Percentiles rank a stretch among this genome's conserved stretches.
Conservation (phyloP, 2,113 vertebrate genomes). For the Hyaena hyaena region DNA sequence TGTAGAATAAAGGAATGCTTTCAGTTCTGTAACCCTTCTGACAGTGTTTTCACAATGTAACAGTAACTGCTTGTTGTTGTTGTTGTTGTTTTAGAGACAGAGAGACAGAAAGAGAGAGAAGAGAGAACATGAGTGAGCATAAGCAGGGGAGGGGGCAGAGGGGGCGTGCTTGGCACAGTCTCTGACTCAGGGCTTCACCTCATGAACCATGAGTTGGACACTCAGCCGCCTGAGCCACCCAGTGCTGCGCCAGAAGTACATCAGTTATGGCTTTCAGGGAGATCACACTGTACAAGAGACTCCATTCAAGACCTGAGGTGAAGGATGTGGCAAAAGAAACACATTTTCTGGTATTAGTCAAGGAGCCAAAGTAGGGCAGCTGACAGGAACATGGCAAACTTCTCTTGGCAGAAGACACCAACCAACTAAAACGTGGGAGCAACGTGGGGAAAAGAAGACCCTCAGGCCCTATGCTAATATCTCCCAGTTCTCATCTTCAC, state of each 20-base stretch:
- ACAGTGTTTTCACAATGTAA: background rate
- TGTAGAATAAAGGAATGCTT: conserved; percentile 22
- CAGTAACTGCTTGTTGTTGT: background rate
- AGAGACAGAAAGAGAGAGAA: too few species aligned
- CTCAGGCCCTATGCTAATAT: background rate
- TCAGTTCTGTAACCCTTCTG: conserved; percentile 12
- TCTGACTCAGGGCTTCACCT: too few species aligned
- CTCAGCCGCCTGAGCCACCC: too few species aligned
- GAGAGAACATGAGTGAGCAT: too few species aligned
- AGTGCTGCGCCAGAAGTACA: background rate
- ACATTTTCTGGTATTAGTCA: background rate
- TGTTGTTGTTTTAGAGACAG: too few species aligned
- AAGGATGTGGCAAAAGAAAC: background rate
- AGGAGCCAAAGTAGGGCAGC: background rate
- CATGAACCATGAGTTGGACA: too few species aligned
- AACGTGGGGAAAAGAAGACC: background rate
- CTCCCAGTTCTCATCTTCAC: background rate
- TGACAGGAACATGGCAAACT: background rate
- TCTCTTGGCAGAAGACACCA: background rate
- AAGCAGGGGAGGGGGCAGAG: too few species aligned
- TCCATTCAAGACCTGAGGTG: background rate
- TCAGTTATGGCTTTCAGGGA: background rate
- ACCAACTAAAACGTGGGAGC: too few species aligned
- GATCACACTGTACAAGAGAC: background rate
- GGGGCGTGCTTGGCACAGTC: too few species aligned